Percentiles rank a stretch among this genome's conserved stretches.
Conservation (phyloP, 2,888 invertebrate species). For the Imbricaverruca yamaguchii region DNA sequence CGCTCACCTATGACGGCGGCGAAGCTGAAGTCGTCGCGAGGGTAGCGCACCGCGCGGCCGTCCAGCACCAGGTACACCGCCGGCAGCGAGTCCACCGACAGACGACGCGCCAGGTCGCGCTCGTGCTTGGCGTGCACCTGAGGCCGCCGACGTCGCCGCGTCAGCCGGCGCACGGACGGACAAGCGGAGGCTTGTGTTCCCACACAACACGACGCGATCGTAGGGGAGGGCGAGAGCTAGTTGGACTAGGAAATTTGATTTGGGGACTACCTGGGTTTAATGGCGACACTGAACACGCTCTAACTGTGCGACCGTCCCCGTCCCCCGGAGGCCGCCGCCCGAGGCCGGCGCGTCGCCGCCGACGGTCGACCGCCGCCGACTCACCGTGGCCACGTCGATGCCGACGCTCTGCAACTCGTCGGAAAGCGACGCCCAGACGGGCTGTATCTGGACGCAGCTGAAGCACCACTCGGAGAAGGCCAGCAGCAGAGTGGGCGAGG, state of each 20-base stretch:
- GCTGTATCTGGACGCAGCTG: conserved; percentile 80
- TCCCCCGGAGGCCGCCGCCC: too few relatives aligned
- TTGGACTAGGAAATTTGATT: too few relatives aligned
- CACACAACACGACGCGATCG: too few relatives aligned
- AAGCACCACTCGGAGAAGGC: conserved; percentile 95
- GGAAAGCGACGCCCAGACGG: conserved; percentile 72
- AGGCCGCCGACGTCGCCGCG: too few relatives aligned
- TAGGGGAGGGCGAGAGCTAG: too few relatives aligned
- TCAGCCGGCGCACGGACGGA: too few relatives aligned
- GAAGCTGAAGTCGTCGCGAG: conserved; percentile 68
- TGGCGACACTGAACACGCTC: too few relatives aligned
- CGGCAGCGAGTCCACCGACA: conserved; percentile 74
- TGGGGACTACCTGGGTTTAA: too few relatives aligned
- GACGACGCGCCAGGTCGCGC: conserved; percentile 61
- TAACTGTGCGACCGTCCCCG: too few relatives aligned
- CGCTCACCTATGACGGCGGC: conserved; percentile 46
- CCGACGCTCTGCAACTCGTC: conserved; percentile 79
- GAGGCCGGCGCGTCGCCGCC: too few relatives aligned
- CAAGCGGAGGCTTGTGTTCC: too few relatives aligned
- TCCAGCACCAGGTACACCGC: conserved; percentile 71
- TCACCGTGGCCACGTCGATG: conserved; percentile 43
- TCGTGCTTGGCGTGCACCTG: conserved; percentile 74
- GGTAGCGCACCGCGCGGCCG: conserved; percentile 75
- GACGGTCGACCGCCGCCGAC: neutral
- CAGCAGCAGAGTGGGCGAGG: conserved; percentile 74